Evolutionary conservation across 2,113 vertebrate species (phyloP).

Genomic region (Zonotrichia leucophrys): DNA sequence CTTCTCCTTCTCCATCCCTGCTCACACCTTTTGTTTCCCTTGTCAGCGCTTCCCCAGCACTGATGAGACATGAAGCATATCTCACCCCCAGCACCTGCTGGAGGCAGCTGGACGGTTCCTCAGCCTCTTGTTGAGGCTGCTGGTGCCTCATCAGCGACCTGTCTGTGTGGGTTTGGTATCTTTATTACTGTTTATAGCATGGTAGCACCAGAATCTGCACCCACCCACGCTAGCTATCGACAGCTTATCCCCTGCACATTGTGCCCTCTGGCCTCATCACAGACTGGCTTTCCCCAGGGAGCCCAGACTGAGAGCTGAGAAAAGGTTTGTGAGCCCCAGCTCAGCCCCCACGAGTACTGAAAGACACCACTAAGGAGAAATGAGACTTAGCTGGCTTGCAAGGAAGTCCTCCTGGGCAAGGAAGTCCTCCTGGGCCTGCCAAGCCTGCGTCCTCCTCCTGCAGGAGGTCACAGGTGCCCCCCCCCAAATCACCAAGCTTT

Average conservation of each 20-base stretch:
- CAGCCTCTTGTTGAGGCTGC: background rate
- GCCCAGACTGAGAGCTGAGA: background rate
- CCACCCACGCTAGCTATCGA: background rate
- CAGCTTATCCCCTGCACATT: background rate
- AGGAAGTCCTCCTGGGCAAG: background rate
- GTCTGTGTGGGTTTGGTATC: background rate
- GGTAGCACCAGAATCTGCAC: background rate
- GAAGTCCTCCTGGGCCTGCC: background rate
- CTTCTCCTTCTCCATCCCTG: background rate
- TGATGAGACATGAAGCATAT: background rate
- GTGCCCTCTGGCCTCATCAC: background rate
- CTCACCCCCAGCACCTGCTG: background rate
- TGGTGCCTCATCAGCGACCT: background rate
- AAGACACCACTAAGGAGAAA: background rate
- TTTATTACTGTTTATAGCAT: background rate
- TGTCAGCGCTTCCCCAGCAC: background rate
- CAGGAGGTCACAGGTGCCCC: background rate
- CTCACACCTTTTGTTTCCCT: background rate
- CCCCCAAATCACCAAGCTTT: background rate
- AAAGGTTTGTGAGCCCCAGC: background rate
- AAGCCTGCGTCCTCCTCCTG: background rate
- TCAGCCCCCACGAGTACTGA: background rate
- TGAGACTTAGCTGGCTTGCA: background rate
- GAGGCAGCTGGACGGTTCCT: background rate
- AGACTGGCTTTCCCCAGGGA: background rate